Conservation (phyloP, 2,113 vertebrate species). For the Heliornis fulica region DNA sequence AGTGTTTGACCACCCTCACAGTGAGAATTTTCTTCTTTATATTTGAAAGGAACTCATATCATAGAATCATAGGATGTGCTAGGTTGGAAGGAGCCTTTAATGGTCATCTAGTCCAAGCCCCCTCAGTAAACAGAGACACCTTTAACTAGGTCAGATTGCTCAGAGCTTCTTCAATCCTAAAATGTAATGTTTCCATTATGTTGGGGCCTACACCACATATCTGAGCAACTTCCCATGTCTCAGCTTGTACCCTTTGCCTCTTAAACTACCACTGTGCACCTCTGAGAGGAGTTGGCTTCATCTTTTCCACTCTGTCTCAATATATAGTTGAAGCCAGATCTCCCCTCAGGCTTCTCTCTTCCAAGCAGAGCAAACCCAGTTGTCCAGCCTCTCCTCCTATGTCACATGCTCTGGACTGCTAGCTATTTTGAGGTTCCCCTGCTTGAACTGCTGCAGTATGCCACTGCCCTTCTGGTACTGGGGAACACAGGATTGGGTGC, state of each 20-base stretch:
- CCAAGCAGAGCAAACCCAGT: not conserved
- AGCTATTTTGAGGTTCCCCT: not conserved
- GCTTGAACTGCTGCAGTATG: not conserved
- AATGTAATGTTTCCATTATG: too few species aligned
- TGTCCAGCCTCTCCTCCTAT: not conserved
- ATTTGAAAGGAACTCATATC: too few species aligned
- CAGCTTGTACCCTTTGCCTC: not conserved
- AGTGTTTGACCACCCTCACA: not conserved
- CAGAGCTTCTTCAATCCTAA: too few species aligned
- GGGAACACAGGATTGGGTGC: not conserved
- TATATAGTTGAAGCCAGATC: not conserved
- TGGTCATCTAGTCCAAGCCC: too few species aligned
- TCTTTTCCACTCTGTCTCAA: not conserved
- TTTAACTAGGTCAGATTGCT: too few species aligned
- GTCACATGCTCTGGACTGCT: not conserved
- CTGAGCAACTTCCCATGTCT: not conserved
- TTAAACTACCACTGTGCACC: not conserved
- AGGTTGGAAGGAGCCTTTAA: too few species aligned
- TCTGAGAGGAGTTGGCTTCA: not conserved
- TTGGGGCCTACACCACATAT: too few species aligned
- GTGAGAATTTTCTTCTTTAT: not conserved
- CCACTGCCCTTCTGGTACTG: not conserved
- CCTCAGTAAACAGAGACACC: too few species aligned
- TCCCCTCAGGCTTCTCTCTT: too few species aligned
- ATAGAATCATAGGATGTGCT: too few species aligned